phyloP scores from a whole-genome alignment of 53 echinoderm and acorn worm species.

The Antedon mediterranea region DNA sequence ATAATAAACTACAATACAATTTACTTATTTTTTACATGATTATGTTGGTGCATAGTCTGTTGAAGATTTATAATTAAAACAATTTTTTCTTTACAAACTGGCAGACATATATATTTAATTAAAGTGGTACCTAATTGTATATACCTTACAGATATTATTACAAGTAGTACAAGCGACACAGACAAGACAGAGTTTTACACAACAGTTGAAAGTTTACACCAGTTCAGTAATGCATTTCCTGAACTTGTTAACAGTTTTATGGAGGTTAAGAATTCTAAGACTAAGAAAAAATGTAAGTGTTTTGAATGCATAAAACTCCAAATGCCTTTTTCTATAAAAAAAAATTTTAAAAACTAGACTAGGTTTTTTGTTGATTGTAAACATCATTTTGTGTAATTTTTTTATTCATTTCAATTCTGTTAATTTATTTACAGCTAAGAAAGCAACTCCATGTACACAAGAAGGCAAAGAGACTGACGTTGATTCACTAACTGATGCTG shows the following conservation, averaged over 20 bases:
- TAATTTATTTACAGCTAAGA: neutral
- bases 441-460: neutral
- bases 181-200: conserved; percentile 10
- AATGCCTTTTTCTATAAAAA: no score
- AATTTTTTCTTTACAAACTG: no score
- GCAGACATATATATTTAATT: no score
- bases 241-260: conserved; percentile 24
- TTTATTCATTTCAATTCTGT: no score
- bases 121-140: no score
- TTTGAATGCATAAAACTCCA: neutral
- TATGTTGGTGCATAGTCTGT: no score
- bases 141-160: neutral
- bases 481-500: neutral
- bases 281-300: conserved; percentile 17
- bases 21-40: no score
- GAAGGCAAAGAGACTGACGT: neutral
- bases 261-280: conserved; percentile 15
- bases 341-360: no score
- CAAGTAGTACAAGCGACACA: neutral
- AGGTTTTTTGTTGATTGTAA: no score
- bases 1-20: no score
- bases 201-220: conserved; percentile 40
- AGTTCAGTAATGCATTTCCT: conserved; percentile 34
- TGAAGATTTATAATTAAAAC: no score
- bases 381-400: no score